Evolutionary conservation across 2,113 vertebrate species (phyloP).

Genomic region (Myocastor coypus): DNA sequence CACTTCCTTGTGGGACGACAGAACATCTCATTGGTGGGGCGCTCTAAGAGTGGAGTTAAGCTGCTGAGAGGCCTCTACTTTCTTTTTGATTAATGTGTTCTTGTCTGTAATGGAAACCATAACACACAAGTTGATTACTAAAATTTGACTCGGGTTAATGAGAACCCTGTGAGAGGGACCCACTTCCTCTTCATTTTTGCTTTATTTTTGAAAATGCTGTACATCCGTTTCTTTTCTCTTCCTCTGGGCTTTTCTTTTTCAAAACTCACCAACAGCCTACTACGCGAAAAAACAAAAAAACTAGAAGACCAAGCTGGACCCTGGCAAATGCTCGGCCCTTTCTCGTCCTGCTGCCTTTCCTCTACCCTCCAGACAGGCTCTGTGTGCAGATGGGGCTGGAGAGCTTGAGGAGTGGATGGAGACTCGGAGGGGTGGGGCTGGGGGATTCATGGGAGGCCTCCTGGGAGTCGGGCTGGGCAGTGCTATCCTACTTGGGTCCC

Average conservation of each 20-base stretch:
- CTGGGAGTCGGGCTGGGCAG: background rate
- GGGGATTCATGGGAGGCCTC: accelerated
- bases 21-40: background rate
- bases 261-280: constrained; percentile 25
- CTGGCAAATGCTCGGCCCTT: background rate
- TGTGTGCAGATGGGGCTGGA: background rate
- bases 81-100: background rate
- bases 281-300: constrained; percentile 46
- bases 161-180: constrained; percentile 64
- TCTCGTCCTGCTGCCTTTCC: background rate
- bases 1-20: background rate
- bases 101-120: constrained; percentile 52
- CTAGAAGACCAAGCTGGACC: constrained; percentile 33
- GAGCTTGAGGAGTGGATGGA: background rate
- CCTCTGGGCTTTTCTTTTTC: constrained; percentile 57
- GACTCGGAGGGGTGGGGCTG: accelerated
- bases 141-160: constrained; percentile 60
- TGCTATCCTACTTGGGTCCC: background rate
- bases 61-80: background rate
- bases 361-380: background rate
- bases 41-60: background rate
- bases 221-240: constrained; percentile 66
- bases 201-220: constrained; percentile 70
- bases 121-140: constrained; percentile 23
- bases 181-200: constrained; percentile 74